Percentiles rank a stretch among this genome's conserved stretches.
Conservation (phyloP, 2,113 vertebrate genomes). For the Amazona guildingii region DNA sequence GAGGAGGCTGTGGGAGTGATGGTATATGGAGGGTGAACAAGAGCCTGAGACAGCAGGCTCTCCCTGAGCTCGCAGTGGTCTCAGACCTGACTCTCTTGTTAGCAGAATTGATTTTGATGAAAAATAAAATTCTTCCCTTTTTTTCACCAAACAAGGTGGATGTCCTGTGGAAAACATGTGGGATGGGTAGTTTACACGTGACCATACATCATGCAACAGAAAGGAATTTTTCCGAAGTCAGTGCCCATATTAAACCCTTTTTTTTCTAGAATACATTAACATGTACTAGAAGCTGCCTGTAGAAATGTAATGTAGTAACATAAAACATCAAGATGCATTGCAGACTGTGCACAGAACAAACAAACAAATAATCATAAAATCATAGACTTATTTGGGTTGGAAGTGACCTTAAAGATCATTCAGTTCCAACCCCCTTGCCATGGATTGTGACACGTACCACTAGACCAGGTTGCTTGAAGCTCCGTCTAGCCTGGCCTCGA, state of each 20-base stretch:
- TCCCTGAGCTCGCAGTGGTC: fast-evolving
- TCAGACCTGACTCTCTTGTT: background rate
- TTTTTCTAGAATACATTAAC: background rate
- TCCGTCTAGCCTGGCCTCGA: background rate
- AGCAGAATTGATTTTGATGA: background rate
- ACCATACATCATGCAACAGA: fast-evolving
- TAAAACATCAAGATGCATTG: background rate
- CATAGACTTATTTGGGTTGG: background rate
- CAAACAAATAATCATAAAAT: background rate
- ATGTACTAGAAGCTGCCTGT: background rate
- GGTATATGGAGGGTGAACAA: fast-evolving
- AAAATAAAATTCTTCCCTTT: background rate
- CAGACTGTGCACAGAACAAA: background rate
- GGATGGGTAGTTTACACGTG: fast-evolving
- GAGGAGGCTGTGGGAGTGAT: background rate
- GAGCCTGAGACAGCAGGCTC: fast-evolving
- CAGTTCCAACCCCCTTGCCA: background rate
- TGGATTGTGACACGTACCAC: background rate
- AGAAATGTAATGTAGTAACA: background rate
- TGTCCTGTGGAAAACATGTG: fast-evolving
- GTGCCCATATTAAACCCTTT: background rate
- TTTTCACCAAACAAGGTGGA: background rate
- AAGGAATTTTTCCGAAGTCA: background rate
- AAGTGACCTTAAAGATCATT: background rate
- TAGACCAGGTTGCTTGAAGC: background rate